Conservation (phyloP, 2,113 vertebrate species). For the Pitta sordida region DNA sequence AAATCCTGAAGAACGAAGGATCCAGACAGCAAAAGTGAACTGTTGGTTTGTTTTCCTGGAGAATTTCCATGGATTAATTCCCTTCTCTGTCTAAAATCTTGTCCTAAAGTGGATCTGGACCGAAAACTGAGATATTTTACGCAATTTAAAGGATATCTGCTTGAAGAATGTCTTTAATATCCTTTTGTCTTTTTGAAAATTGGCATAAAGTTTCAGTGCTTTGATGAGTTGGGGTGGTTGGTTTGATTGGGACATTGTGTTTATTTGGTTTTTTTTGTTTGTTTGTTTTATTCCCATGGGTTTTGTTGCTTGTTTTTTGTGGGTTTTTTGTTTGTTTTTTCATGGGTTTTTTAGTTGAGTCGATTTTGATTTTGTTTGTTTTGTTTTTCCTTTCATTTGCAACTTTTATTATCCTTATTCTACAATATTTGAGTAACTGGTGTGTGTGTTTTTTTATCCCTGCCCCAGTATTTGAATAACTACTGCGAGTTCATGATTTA, state of each 20-base stretch:
- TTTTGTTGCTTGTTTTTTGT: background rate
- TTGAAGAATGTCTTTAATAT: background rate
- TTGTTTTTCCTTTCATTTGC: background rate
- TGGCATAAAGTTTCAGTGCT: background rate
- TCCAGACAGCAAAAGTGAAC: background rate
- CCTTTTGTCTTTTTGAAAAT: background rate
- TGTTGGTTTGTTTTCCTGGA: background rate
- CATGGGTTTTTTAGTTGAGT: no score
- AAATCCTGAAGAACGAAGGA: background rate
- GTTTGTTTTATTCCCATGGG: no score
- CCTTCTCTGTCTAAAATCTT: background rate
- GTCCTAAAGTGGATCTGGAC: background rate
- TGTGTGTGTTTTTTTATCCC: background rate
- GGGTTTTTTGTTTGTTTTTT: background rate
- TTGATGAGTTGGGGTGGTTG: fast-evolving
- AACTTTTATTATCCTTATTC: background rate
- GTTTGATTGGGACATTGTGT: no score
- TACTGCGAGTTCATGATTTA: fast-evolving
- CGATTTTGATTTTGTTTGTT: no score
- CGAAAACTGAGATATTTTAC: background rate
- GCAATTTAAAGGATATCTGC: background rate
- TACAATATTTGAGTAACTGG: background rate
- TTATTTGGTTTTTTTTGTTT: no score
- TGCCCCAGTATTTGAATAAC: background rate
- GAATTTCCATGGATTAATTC: background rate